These are phyloP conservation scores for Parnassius apollo DNA, from an alignment of 2,888 invertebrate species.

Conservation along the genomic window DNA sequence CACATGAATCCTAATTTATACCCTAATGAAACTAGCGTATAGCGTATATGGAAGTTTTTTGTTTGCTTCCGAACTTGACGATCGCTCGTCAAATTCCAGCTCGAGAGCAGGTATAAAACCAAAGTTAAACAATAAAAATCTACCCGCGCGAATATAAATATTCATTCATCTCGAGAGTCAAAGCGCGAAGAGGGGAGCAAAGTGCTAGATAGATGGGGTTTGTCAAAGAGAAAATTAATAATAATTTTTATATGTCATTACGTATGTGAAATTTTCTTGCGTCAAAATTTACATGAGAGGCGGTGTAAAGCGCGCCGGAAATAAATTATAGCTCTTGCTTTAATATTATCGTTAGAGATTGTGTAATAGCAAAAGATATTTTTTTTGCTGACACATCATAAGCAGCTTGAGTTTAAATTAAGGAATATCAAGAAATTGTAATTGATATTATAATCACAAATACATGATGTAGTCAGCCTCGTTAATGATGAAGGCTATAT, in stretches of 20 bases:
- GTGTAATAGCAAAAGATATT: background rate
- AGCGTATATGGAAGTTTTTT: slow-evolving; percentile 48
- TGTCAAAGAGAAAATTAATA: slow-evolving; percentile 66
- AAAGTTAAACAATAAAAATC: slow-evolving; percentile 65
- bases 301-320: slow-evolving; percentile 37
- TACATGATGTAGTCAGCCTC: background rate
- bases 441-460: background rate
- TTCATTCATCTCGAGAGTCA: slow-evolving; percentile 55
- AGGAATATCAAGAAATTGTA: background rate
- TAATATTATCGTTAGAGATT: slow-evolving; percentile 29
- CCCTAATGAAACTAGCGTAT: slow-evolving; percentile 65
- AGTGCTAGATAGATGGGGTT: slow-evolving; percentile 64
- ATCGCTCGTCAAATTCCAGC: slow-evolving; percentile 50
- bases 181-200: slow-evolving; percentile 44
- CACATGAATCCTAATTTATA: slow-evolving; percentile 67
- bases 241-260: slow-evolving; percentile 64
- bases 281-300: slow-evolving; percentile 40
- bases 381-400: too few relatives aligned
- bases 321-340: slow-evolving; percentile 44
- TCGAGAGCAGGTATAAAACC: slow-evolving; percentile 51
- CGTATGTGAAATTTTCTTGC: slow-evolving; percentile 37
- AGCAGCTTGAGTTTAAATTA: background rate
- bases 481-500: too few relatives aligned
- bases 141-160: slow-evolving; percentile 63
- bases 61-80: slow-evolving; percentile 36